Conservation (phyloP, 2,888 invertebrate species). For the Julus scandinavius region DNA sequence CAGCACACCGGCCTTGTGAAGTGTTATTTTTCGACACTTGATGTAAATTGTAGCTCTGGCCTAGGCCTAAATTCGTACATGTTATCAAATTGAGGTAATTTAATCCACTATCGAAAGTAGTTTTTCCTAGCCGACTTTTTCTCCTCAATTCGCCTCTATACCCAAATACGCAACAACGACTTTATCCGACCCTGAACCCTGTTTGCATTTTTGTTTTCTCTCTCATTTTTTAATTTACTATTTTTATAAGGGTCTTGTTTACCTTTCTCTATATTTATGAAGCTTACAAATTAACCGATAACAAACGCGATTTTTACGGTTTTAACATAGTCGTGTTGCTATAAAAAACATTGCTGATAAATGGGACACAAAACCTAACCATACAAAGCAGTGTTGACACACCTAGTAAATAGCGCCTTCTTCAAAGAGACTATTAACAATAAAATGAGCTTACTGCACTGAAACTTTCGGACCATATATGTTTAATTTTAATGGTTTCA, state of each 20-base stretch:
- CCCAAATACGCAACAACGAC: too few species aligned
- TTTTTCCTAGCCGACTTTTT: not conserved
- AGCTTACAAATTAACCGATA: not conserved
- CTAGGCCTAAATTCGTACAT: not conserved
- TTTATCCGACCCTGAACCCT: not conserved
- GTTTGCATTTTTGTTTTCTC: not conserved
- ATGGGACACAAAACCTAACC: not conserved
- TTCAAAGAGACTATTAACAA: too few species aligned
- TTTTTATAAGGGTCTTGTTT: slow-evolving; percentile 10
- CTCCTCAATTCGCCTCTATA: too few species aligned
- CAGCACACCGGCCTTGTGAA: not conserved
- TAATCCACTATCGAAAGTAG: not conserved
- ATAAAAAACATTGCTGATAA: not conserved
- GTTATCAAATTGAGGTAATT: not conserved
- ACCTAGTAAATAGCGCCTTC: too few species aligned
- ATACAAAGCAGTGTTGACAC: not conserved
- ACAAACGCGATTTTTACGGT: not conserved
- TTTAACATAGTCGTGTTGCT: not conserved
- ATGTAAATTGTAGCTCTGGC: not conserved
- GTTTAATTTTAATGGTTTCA: too few species aligned
- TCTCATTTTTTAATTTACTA: not conserved
- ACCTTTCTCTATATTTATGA: not conserved
- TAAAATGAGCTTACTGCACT: too few species aligned
- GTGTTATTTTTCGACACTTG: not conserved
- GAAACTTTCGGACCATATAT: too few species aligned